phyloP scores from a whole-genome alignment of 2,888 invertebrate genomes.

The Tetranychus truncatus region DNA sequence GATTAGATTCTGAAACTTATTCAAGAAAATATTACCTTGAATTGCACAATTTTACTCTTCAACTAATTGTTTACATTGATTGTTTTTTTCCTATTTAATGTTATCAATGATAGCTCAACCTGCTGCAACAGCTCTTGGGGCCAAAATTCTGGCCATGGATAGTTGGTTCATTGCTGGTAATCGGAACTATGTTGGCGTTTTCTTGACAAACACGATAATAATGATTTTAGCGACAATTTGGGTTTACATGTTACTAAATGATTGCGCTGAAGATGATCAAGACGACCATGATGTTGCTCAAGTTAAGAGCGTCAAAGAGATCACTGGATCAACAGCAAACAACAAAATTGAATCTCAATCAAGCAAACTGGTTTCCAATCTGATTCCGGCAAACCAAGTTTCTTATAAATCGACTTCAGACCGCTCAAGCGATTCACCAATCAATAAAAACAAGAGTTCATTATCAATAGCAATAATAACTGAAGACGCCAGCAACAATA shows the following conservation, averaged over 20 bases:
- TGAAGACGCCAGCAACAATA: neutral
- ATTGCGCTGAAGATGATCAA: neutral
- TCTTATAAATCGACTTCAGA: neutral
- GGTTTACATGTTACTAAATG: neutral
- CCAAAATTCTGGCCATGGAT: neutral
- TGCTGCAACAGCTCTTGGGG: neutral
- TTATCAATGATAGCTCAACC: neutral
- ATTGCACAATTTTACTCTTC: too few relatives aligned
- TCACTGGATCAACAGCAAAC: neutral
- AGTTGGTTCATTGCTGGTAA: neutral
- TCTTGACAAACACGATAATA: neutral
- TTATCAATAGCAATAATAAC: neutral
- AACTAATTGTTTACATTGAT: neutral
- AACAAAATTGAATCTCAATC: neutral
- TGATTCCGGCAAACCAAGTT: neutral
- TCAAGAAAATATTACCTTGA: too few relatives aligned
- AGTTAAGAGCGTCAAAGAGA: too few relatives aligned
- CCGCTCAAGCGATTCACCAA: neutral
- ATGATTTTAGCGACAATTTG: neutral
- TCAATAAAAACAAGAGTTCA: neutral
- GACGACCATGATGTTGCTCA: neutral
- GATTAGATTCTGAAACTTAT: too few relatives aligned
- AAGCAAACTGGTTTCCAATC: neutral
- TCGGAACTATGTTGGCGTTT: neutral
- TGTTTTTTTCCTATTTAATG: neutral